These are phyloP conservation scores for Lymantria monacha DNA, from an alignment of 2,888 invertebrate species.

Conservation along the genomic window DNA sequence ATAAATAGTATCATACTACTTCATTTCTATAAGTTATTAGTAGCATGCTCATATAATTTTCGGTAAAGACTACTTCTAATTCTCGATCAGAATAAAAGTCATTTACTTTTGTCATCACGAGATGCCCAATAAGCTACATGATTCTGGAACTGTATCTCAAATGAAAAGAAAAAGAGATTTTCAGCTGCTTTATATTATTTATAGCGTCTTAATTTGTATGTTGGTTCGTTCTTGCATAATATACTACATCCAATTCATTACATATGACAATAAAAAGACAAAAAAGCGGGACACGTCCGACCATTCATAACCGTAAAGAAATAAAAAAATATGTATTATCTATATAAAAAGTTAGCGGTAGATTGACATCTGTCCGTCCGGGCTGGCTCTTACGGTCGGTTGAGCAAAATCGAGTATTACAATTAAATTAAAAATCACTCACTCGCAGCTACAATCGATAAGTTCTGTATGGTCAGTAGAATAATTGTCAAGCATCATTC, in stretches of 20 bases:
- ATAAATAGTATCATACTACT: too few species aligned
- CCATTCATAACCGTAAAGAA: conserved; percentile 48
- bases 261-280: conserved; percentile 62
- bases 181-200: too few species aligned
- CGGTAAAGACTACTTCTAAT: too few species aligned
- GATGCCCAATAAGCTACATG: too few species aligned
- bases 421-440: conserved; percentile 81
- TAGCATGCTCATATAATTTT: too few species aligned
- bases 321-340: conserved; percentile 30
- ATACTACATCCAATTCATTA: conserved; percentile 46
- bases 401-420: conserved; percentile 78
- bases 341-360: conserved; percentile 50
- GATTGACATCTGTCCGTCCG: conserved; percentile 75
- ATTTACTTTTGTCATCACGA: too few species aligned
- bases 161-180: too few species aligned
- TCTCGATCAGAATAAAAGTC: too few species aligned
- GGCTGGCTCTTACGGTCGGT: conserved; percentile 61
- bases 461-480: conserved; percentile 52
- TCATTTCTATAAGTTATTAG: too few species aligned
- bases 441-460: conserved; percentile 61
- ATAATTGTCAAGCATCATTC: conserved; percentile 17
- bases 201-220: not conserved
- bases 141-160: too few species aligned
- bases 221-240: not conserved
- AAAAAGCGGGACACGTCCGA: conserved; percentile 37